Evolutionary conservation across 1,140 invertebrate genomes (phyloP).

Genomic region (Hestina assimilis): DNA sequence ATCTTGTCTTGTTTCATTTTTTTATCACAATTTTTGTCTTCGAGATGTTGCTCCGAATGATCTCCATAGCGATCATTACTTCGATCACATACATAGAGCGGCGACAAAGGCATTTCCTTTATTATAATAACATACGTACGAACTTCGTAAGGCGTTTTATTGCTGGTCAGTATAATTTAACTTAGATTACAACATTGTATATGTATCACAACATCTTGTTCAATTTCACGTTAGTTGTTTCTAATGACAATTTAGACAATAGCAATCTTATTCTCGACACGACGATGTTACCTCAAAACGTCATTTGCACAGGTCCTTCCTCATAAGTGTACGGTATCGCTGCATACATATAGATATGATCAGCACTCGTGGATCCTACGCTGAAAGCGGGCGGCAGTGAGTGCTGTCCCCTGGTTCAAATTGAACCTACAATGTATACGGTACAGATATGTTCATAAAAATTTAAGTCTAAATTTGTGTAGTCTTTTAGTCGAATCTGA

Average conservation of each 20-base stretch:
- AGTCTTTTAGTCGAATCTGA: slow-evolving; percentile 77
- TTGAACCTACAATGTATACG: slow-evolving; percentile 62
- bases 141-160: neutral
- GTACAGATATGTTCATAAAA: slow-evolving; percentile 75
- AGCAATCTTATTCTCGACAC: neutral
- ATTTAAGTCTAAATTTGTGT: slow-evolving; percentile 72
- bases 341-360: neutral
- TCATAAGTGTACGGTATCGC: neutral
- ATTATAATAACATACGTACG: neutral
- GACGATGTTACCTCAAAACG: neutral
- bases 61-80: neutral
- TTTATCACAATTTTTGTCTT: slow-evolving; percentile 37
- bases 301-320: slow-evolving; percentile 2
- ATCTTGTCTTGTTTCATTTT: slow-evolving; percentile 32
- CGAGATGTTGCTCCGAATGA: slow-evolving; percentile 26
- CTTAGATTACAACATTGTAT: slow-evolving; percentile 18
- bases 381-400: slow-evolving; percentile 32
- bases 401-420: slow-evolving; percentile 69
- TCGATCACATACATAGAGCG: neutral
- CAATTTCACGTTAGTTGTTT: slow-evolving; percentile 5
- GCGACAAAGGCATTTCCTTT: neutral
- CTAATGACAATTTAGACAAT: neutral
- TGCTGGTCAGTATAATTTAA: slow-evolving; percentile 15
- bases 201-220: slow-evolving; percentile 23
- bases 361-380: neutral